phyloP scores from a whole-genome alignment of 2,888 invertebrate species.

The Leptopilina drosophilae region DNA sequence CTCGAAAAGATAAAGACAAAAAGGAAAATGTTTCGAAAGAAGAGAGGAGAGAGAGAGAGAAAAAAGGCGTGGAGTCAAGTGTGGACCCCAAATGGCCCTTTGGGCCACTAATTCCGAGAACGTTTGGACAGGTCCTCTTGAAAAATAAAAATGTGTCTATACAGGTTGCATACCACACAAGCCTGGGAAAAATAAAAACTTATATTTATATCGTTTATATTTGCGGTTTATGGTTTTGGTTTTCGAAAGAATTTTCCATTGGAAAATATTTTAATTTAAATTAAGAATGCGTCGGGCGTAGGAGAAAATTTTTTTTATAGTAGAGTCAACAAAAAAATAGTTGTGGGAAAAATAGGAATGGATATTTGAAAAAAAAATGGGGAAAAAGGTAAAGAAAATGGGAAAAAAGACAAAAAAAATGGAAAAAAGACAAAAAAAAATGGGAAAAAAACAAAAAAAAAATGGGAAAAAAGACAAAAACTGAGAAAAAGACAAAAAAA shows the following conservation, averaged over 20 bases:
- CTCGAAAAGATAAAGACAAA: conserved; percentile 7
- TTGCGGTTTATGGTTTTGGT: conserved; percentile 14
- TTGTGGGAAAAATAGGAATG: too few relatives aligned
- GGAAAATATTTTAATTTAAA: conserved; percentile 50
- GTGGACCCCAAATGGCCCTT: conserved; percentile 2
- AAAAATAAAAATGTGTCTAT: conserved; percentile 42
- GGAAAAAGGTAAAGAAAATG: too few relatives aligned
- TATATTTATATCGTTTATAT: background rate
- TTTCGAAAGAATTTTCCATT: conserved; percentile 30
- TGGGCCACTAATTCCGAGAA: conserved; percentile 66
- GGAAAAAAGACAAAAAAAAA: too few relatives aligned
- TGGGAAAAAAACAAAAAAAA: too few relatives aligned
- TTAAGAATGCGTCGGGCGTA: too few relatives aligned
- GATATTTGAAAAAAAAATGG: too few relatives aligned
- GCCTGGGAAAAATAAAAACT: conserved; percentile 50
- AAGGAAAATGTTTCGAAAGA: conserved; percentile 7
- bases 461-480: too few relatives aligned
- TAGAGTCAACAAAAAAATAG: too few relatives aligned
- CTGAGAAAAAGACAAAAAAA: too few relatives aligned
- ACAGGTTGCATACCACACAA: conserved; percentile 3
- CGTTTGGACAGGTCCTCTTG: conserved; percentile 69
- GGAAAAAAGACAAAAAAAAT: too few relatives aligned
- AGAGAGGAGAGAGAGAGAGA: conserved; percentile 32
- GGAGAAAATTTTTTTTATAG: too few relatives aligned
- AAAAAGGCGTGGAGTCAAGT: conserved; percentile 31